Evolutionary conservation across 2,888 invertebrate species (phyloP).

Genomic region (Yponomeuta malinellus): DNA sequence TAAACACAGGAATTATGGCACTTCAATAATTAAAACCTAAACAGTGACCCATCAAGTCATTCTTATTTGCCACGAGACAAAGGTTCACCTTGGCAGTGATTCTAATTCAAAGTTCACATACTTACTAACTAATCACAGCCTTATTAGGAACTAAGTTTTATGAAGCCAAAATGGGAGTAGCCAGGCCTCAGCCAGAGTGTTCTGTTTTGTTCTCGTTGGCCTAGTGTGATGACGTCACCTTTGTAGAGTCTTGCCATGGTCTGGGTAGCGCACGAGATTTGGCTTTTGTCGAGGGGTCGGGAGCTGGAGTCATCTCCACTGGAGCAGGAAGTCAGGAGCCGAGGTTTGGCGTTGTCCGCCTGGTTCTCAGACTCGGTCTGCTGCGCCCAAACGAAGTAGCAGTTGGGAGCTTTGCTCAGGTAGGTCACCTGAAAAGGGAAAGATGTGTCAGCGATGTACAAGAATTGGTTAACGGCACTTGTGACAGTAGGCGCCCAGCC

Average conservation of each 20-base stretch:
- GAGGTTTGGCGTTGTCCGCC: constrained; percentile 26
- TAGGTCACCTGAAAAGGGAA: constrained; percentile 52
- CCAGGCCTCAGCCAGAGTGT: constrained; percentile 56
- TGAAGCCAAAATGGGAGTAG: constrained; percentile 58
- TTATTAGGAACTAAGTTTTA: constrained; percentile 62
- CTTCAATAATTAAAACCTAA: constrained; percentile 11
- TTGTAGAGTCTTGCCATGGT: constrained; percentile 47
- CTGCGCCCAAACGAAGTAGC: constrained; percentile 55
- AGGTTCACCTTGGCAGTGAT: neutral
- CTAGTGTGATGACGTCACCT: constrained; percentile 52
- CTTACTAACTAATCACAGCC: constrained; percentile 39
- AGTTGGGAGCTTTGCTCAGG: constrained; percentile 52
- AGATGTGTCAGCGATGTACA: neutral
- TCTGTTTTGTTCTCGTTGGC: constrained; percentile 56
- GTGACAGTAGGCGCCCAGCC: too few relatives aligned
- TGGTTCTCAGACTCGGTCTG: constrained; percentile 22
- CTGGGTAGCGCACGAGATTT: constrained; percentile 59
- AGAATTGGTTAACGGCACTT: too few relatives aligned
- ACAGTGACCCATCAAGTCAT: neutral
- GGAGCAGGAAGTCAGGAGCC: constrained; percentile 48
- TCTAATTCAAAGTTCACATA: neutral
- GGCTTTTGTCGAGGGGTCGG: constrained; percentile 43
- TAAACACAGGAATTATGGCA: constrained; percentile 10
- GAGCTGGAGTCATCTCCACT: constrained; percentile 51
- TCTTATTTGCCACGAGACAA: neutral